A percentile compares a stretch with the other conserved stretches of the same genome.
Evolutionary conservation across 2,888 invertebrate species (phyloP).

Genomic region (Resseliella maxima): DNA sequence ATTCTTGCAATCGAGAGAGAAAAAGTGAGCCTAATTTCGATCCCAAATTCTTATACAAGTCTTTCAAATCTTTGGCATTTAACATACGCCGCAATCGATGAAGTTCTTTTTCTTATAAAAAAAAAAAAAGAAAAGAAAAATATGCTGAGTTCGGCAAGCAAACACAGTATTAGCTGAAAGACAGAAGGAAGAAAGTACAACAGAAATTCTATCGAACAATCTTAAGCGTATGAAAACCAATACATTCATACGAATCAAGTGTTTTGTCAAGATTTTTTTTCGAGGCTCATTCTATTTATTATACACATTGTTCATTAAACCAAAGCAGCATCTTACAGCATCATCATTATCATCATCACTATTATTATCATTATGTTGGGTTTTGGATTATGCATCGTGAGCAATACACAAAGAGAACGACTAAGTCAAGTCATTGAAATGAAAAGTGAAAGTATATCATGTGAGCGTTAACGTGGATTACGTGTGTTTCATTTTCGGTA

Average conservation of each 20-base stretch:
- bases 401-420: not conserved
- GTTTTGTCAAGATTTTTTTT: slow-evolving; percentile 26
- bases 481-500: slow-evolving; percentile 28
- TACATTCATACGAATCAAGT: not conserved
- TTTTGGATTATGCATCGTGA: not conserved
- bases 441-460: slow-evolving; percentile 47
- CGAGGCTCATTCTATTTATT: not conserved
- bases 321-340: slow-evolving; percentile 39
- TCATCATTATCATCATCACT: slow-evolving; percentile 53
- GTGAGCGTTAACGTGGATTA: slow-evolving; percentile 49
- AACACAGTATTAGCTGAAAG: not conserved
- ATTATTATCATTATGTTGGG: slow-evolving; percentile 54
- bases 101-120: not conserved
- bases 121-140: no score
- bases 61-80: not conserved
- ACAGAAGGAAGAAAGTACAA: not conserved
- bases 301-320: slow-evolving; percentile 26
- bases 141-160: not conserved
- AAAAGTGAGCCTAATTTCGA: slow-evolving; percentile 1
- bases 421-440: not conserved
- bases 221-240: not conserved
- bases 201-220: not conserved
- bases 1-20: not conserved
- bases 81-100: slow-evolving; percentile 43
- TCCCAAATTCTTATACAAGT: not conserved